Evolutionary conservation across 2,797 vertebrate species (phyloP).

Genomic region (Poeciliopsis gracilis): DNA sequence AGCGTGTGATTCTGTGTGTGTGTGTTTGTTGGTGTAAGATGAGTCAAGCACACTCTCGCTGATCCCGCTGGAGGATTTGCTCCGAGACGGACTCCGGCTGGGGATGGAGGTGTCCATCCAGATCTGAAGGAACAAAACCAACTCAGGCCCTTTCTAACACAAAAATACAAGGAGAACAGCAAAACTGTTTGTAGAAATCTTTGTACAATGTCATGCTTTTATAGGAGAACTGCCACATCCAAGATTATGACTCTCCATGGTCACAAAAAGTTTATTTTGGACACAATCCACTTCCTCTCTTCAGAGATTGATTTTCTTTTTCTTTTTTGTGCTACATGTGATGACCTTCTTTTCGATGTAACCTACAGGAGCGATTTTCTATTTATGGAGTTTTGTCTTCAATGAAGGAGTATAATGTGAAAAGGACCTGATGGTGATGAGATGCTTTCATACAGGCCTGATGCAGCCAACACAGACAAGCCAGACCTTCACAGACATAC

Average conservation of each 20-base stretch:
- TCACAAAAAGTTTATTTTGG: constrained; percentile 77
- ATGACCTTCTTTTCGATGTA: constrained; percentile 85
- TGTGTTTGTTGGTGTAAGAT: constrained; percentile 29
- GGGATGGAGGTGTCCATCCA: constrained; percentile 69
- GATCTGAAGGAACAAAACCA: constrained; percentile 88
- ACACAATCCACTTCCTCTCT: constrained; percentile 73
- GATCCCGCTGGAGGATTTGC: constrained; percentile 47
- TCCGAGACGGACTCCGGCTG: constrained; percentile 84
- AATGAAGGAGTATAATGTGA: constrained; percentile 77
- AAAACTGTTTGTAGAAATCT: constrained; percentile 73
- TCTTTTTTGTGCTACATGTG: constrained; percentile 65
- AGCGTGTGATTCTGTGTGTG: constrained; percentile 32
- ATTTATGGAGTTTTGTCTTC: constrained; percentile 83
- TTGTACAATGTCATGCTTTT: constrained; percentile 88
- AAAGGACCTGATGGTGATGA: constrained; percentile 45
- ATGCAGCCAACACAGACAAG: constrained; percentile 58
- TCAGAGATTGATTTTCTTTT: constrained; percentile 56
- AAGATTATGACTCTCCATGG: constrained; percentile 61
- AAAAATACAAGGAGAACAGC: constrained; percentile 70
- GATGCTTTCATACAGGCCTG: constrained; percentile 36
- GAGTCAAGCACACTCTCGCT: constrained; percentile 60
- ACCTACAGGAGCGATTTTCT: constrained; percentile 82
- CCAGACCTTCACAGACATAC: constrained; percentile 45
- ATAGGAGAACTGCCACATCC: constrained; percentile 85
- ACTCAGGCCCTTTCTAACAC: constrained; percentile 98